A percentile compares a stretch with the other conserved stretches of the same genome.
phyloP scores from a whole-genome alignment of 2,888 invertebrate genomes.

The Cephus runcator region DNA sequence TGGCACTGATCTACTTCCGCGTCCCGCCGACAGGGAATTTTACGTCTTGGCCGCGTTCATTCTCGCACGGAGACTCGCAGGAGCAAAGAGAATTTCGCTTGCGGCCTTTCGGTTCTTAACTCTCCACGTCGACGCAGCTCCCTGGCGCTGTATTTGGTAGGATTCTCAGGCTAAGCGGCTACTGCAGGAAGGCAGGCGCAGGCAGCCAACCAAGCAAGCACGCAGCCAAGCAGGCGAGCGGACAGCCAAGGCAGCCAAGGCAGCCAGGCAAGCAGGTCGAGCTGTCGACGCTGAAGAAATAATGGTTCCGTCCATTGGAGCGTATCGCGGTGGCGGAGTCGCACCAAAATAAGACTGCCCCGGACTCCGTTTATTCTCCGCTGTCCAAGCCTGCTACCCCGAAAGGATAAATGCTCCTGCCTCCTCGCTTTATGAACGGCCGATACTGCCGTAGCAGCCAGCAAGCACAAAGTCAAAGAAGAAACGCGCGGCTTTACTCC shows the following conservation, averaged over 20 bases:
- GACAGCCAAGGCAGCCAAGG: too few species aligned
- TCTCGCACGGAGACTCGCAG: too few species aligned
- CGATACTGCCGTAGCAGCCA: not conserved
- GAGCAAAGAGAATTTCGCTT: too few species aligned
- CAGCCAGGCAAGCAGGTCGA: constrained; percentile 8
- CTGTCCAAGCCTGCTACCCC: constrained; percentile 43
- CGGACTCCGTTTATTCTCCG: constrained; percentile 46
- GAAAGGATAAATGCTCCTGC: constrained; percentile 47
- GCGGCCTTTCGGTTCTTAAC: not conserved
- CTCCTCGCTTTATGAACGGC: constrained; percentile 29
- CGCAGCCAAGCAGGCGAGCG: not conserved
- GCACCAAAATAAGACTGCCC: constrained; percentile 55
- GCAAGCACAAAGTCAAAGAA: too few species aligned
- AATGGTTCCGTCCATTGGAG: constrained; percentile 45
- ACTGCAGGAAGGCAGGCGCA: constrained; percentile 33
- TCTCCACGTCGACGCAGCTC: not conserved
- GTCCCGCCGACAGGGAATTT: too few species aligned
- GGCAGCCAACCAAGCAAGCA: constrained; percentile 18
- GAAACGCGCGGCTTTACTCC: too few species aligned
- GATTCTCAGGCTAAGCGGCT: constrained; percentile 43
- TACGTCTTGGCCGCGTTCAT: too few species aligned
- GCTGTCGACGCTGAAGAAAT: constrained; percentile 56
- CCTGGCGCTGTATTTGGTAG: constrained; percentile 48
- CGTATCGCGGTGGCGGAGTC: constrained; percentile 35
- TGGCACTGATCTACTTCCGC: too few species aligned